These are phyloP conservation scores for Anableps anableps DNA, from an alignment of 2,797 vertebrate genomes.

Conservation along the genomic window DNA sequence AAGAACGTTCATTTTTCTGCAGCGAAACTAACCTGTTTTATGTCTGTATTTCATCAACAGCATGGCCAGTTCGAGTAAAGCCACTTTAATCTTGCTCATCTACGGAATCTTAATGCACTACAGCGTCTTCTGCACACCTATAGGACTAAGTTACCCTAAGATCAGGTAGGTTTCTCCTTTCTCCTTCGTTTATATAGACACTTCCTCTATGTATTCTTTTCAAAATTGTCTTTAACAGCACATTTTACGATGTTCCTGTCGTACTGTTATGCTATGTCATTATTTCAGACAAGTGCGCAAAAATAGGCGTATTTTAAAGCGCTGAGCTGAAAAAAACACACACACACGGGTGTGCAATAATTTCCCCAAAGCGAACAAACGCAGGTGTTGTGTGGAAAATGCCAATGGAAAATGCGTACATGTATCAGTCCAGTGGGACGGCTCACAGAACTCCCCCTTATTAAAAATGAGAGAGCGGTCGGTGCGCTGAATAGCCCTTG, in stretches of 20 bases:
- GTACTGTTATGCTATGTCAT: not conserved
- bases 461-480: conserved; percentile 77
- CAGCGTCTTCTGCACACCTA: conserved; percentile 95
- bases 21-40: conserved; percentile 51
- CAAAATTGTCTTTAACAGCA: not conserved
- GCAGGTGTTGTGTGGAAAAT: conserved; percentile 42
- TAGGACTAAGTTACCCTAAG: conserved; percentile 91
- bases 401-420: conserved; percentile 59
- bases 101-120: conserved; percentile 98
- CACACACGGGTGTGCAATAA: not conserved
- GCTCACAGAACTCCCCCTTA: conserved; percentile 71
- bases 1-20: conserved; percentile 10
- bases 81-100: conserved; percentile 93
- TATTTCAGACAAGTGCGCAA: conserved; percentile 18
- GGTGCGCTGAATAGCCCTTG: conserved; percentile 65
- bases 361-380: conserved; percentile 13
- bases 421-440: conserved; percentile 73
- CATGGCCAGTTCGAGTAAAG: conserved; percentile 96
- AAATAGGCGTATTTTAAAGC: conserved; percentile 35
- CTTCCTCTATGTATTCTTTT: not conserved
- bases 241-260: not conserved
- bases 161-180: conserved; percentile 86
- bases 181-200: not conserved
- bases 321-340: not conserved
- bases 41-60: conserved; percentile 78